Evolutionary conservation across 2,888 invertebrate genomes (phyloP), one percentile per base, ranked within the genome.

Genomic region (Metalampra italica): DNA sequence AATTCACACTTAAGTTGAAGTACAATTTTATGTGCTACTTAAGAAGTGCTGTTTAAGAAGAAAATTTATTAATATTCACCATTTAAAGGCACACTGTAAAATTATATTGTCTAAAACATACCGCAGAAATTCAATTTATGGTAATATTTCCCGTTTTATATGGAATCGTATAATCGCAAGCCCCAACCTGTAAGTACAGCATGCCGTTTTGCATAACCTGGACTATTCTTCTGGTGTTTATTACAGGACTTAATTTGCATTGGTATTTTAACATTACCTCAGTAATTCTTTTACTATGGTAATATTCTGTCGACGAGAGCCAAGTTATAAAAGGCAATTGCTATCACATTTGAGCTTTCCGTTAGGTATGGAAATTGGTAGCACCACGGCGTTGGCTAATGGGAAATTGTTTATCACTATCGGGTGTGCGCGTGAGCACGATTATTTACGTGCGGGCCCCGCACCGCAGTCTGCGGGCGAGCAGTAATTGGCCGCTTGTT

Each of bases 321-420:
- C 82, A 75, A 77, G 69, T 60, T 50, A 78, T 82, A 81, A 78
- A 79, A 81, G 71, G 73, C 75, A 74, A 65, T 65, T 61, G 62
- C 53, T 56, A 71, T 77, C 65, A 72, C 69, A 70, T 74, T 69
- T 60, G 68, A 60, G 69, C 56, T 69, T 58, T 57, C 71, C 72
- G 71, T 75, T 74, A 78, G 70, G 64, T 76, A 82, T 76, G 76
- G 74, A 78, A 72, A 81, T 81, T 75, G 75, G 67, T 69, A 67
- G 54, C 67, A 56, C 61, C 53, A 57, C 51, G 47, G 53, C 63
- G 62, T 64, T 60, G 52, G 63, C 77, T 78, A 85, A 83, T 85
- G 79, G 83, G 79, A 84, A 83, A 83, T 83, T 78, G 78, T 83
- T 84, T 83, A 83, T 84, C 77, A 77, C 70, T 75, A 78, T 76